Evolutionary conservation across 2,113 vertebrate genomes (phyloP), one percentile per base, ranked within the genome.

Genomic region (Morone chrysops): DNA sequence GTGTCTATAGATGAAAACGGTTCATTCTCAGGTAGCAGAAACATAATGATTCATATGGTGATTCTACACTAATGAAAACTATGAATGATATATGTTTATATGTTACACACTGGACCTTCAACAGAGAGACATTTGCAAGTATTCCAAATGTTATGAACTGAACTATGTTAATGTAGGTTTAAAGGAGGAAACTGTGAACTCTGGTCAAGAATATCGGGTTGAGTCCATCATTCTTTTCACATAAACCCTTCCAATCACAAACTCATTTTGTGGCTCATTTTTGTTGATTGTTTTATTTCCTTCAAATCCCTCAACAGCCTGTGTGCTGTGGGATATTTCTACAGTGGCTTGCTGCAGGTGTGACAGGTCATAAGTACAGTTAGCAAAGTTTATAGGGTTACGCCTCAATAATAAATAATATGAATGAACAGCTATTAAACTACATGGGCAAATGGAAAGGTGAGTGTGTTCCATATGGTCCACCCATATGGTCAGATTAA

Each of bases 361-460:
- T 53, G 41, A 38, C 43, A 53, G 4, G 18, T 31, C 40, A 76
- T 75, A 57, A 43, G 9, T 31, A 56, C 22, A 51, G 11, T 61
- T 53, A 59, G 25, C 38, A 47, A 43, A 47, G 38, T 38, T 40
- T 17, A 65, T 60, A 22, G 18, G 65, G 60, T 74, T 53, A 7
- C 45, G 54, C 38, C 38, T 31, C 14, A 47, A 0, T 14, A 10
- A 20, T 67, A 51, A 50, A 68, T 31, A 67, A 59, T 45, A n/a
- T 41, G 7, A 80, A 18, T 25, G 53, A 72, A 70, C 74, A 78
- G 40, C 20, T 83, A 56, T 51, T 73, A 59, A 50, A 70, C 45
- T 45, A 16, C 31, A 25, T 12, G 14, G 7, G 1, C 16, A 25
- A 20, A 47, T 16, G 20, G 20, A 65, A 74, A 77, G 59, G 48